phyloP scores from a whole-genome alignment of 2,797 vertebrate species.

The Yasuhikotakia modesta region DNA sequence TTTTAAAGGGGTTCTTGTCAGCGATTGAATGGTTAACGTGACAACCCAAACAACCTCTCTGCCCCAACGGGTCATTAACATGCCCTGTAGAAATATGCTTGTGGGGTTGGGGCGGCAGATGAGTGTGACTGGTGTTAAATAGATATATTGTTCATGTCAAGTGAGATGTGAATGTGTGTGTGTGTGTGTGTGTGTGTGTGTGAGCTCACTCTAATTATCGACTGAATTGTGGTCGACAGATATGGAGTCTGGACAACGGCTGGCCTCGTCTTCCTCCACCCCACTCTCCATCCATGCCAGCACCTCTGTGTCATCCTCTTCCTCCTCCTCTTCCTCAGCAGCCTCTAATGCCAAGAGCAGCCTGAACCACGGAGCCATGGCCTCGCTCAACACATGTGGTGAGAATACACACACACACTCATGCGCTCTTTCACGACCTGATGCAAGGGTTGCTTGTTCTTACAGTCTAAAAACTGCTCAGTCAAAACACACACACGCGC shows the following conservation, averaged over 20 bases:
- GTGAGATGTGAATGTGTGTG: constrained; percentile 79
- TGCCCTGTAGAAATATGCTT: constrained; percentile 53
- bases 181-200: constrained; percentile 61
- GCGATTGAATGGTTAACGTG: constrained; percentile 53
- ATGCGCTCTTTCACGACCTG: constrained; percentile 37
- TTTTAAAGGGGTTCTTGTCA: constrained; percentile 37
- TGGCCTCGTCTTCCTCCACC: constrained; percentile 80
- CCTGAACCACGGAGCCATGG: constrained; percentile 83
- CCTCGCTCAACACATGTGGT: constrained; percentile 86
- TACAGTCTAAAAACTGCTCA: constrained; percentile 38
- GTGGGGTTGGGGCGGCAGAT: constrained; percentile 37
- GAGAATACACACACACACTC: constrained; percentile 59
- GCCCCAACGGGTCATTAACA: constrained; percentile 52
- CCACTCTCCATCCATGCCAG: constrained; percentile 86
- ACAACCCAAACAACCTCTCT: constrained; percentile 48
- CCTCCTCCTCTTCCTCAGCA: constrained; percentile 77
- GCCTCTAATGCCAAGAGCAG: constrained; percentile 86
- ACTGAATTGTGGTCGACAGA: constrained; percentile 70
- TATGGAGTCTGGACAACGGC: constrained; percentile 88
- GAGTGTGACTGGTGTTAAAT: constrained; percentile 76
- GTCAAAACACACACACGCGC: constrained; percentile 41
- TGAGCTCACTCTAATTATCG: constrained; percentile 57
- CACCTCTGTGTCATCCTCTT: constrained; percentile 73
- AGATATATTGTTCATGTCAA: constrained; percentile 83
- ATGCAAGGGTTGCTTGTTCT: constrained; percentile 48